A percentile compares a stretch with the other conserved stretches of the same genome.
phyloP scores from a whole-genome alignment of 2,888 invertebrate species.

The Pterostichus madidus region DNA sequence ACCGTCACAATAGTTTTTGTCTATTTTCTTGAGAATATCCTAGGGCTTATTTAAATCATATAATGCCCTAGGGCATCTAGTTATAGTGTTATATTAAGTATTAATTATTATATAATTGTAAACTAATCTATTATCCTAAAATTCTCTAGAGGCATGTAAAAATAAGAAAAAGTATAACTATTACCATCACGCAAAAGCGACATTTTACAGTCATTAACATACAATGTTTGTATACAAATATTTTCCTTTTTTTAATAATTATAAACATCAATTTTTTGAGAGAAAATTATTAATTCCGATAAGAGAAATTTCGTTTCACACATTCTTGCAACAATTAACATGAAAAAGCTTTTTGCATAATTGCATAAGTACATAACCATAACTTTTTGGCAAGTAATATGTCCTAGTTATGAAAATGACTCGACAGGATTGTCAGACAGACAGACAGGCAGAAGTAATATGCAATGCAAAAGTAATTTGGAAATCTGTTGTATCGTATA shows the following conservation, averaged over 20 bases:
- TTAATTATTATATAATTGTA: too few species aligned
- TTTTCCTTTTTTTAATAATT: slow-evolving; percentile 18
- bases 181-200: too few species aligned
- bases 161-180: too few species aligned
- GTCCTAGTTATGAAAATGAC: background rate
- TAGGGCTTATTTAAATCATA: too few species aligned
- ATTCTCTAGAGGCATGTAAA: too few species aligned
- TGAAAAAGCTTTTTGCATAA: background rate
- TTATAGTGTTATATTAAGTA: too few species aligned
- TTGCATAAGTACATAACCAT: background rate
- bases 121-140: too few species aligned
- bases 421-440: background rate
- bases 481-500: slow-evolving; percentile 5
- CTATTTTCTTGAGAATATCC: too few species aligned
- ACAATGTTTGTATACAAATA: slow-evolving; percentile 17
- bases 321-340: slow-evolving; percentile 36
- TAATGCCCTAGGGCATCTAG: too few species aligned
- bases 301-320: slow-evolving; percentile 30
- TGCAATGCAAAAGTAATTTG: slow-evolving; percentile 12
- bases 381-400: slow-evolving; percentile 1
- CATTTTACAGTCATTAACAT: background rate
- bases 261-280: slow-evolving; percentile 20
- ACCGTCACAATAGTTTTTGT: too few species aligned
- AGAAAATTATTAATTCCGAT: slow-evolving; percentile 34
- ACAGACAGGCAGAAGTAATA: background rate